A percentile compares a stretch with the other conserved stretches of the same genome.
phyloP scores from a whole-genome alignment of 2,797 vertebrate species.

The Amblyraja radiata region DNA sequence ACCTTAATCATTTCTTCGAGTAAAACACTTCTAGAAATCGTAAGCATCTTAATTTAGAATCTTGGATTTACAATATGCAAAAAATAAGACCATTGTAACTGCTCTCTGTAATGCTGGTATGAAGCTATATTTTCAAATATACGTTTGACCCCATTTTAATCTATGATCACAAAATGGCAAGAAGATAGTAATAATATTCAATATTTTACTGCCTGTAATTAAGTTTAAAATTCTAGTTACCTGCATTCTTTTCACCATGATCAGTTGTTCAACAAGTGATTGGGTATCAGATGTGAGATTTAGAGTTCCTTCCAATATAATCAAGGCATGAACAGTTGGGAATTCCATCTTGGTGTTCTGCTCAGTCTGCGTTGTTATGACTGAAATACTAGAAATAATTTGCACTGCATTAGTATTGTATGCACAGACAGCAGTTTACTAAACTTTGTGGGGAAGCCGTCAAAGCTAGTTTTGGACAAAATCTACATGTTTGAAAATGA shows the following conservation, averaged over 20 bases:
- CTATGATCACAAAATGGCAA: not conserved
- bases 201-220: not conserved
- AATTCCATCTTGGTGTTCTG: constrained; percentile 73
- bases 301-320: constrained; percentile 94
- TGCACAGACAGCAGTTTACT: not conserved
- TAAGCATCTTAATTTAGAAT: not conserved
- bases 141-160: not conserved
- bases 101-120: not conserved
- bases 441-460: not conserved
- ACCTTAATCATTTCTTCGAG: not conserved
- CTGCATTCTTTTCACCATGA: constrained; percentile 98
- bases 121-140: not conserved
- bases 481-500: not conserved
- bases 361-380: constrained; percentile 69
- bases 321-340: constrained; percentile 83
- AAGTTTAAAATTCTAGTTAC: constrained; percentile 50
- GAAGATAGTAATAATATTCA: not conserved
- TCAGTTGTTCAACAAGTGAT: constrained; percentile 88
- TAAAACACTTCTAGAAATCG: not conserved
- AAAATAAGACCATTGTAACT: not conserved
- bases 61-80: not conserved
- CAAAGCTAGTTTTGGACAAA: not conserved
- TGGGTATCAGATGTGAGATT: constrained; percentile 91
- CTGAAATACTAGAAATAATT: constrained; percentile 67
- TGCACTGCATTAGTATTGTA: not conserved